Evolutionary conservation across 2,797 vertebrate species (phyloP).

Genomic region (Pseudochirops corinnae): DNA sequence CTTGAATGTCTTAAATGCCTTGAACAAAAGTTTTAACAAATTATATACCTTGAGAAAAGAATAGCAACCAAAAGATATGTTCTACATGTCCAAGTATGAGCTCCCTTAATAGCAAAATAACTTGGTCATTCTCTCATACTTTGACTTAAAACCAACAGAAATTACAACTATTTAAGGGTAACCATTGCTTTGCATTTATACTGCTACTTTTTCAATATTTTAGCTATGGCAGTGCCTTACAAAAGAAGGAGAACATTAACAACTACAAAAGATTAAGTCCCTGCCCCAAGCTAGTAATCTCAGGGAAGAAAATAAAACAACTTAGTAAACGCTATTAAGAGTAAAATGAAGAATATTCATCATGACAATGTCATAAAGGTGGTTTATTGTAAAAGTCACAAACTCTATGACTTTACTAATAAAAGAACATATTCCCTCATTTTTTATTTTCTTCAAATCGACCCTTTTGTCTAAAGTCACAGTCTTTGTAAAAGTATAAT

Average conservation of each 20-base stretch:
- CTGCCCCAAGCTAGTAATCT: background rate
- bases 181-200: conserved; percentile 10
- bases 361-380: background rate
- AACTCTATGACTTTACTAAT: background rate
- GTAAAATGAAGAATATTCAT: background rate
- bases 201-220: background rate
- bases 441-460: background rate
- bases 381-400: background rate
- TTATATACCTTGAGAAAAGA: background rate
- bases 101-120: conserved; percentile 9
- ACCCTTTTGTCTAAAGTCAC: background rate
- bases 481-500: background rate
- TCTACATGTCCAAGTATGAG: background rate
- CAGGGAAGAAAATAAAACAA: background rate
- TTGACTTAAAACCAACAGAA: conserved; percentile 30
- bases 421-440: background rate
- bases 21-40: background rate
- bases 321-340: background rate
- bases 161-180: conserved; percentile 21
- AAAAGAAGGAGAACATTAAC: background rate
- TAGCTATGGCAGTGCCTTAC: background rate
- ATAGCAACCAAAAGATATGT: background rate
- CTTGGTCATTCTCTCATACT: background rate
- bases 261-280: background rate
- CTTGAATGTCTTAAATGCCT: background rate